Evolutionary conservation across 2,888 invertebrate species (phyloP), one percentile per base, ranked within the genome.

Genomic region (Cyaniris semiargus): DNA sequence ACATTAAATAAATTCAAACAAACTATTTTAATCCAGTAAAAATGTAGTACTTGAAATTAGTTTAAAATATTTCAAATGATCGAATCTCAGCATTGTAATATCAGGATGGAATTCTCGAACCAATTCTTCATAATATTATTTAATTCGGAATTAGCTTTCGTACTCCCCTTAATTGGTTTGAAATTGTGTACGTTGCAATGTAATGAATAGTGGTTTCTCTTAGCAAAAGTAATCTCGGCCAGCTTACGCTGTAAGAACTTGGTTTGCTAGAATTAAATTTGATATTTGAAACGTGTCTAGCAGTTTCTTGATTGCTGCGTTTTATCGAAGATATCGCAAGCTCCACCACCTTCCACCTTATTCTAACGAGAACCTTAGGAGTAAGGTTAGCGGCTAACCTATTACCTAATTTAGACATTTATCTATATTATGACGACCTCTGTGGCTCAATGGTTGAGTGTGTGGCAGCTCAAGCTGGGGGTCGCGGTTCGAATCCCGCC

Each of bases 171-270:
- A 66, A 31, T 66, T 66, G 66, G 66, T 66, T 66, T 66, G 66
- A 31, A 66, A 31, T 66, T 66, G 66, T 66, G 66, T 66, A 66
- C 66, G 66, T 66, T 66, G 66, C 27, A 66, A 66, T 66, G 66
- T 27, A 66, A 66, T 66, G 66, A 66, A 66, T 66, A 66, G 31
- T 66, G 66, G 66, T 66, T 66, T 66, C 66, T 66, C 66, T 66
- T 66, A 66, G 66, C 27, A 15, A 66, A 66, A 66, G 66, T 66
- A 66, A 27, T 31, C 66, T 31, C 27, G 27, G 66, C 2, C 10
- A 23, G 60, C 13, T 66, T 66, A 23, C 7, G 15, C 23, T 23
- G 60, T 60, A 66, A 15, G 18, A 66, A 66, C 66, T 66, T 66
- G 27, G 27, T 31, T 66, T 31, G 27, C 27, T 27, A 31, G 27